phyloP scores from a whole-genome alignment of 2,888 invertebrate species.

The Trichopria drosophilae region DNA sequence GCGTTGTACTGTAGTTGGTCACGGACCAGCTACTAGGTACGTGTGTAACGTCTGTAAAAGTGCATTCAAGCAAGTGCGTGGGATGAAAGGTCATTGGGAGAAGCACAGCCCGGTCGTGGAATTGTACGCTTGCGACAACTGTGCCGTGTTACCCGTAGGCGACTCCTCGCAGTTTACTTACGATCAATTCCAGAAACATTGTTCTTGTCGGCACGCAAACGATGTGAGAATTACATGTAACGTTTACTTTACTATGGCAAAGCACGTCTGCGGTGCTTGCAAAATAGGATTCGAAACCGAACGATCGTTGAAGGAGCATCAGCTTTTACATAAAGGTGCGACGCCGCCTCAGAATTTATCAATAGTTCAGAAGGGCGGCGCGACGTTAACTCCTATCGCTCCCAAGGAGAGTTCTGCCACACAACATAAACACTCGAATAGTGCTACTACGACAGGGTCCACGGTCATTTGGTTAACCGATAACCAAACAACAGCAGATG shows the following conservation, averaged over 20 bases:
- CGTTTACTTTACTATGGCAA: constrained; percentile 18
- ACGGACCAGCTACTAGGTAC: constrained; percentile 27
- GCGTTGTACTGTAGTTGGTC: constrained; percentile 23
- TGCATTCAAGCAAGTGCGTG: constrained; percentile 19
- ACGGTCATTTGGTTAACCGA: constrained; percentile 21
- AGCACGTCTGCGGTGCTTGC: constrained; percentile 37
- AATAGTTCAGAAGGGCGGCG: too few species aligned
- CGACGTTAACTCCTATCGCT: too few species aligned
- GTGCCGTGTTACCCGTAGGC: constrained; percentile 19
- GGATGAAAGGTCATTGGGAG: constrained; percentile 32
- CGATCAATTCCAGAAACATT: constrained; percentile 39
- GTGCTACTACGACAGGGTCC: background rate
- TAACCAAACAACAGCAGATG: constrained; percentile 8
- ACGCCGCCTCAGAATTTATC: too few species aligned
- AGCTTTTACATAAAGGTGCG: constrained; percentile 21
- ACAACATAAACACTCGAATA: background rate
- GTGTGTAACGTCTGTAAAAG: constrained; percentile 41
- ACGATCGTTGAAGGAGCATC: constrained; percentile 34
- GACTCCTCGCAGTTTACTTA: constrained; percentile 24
- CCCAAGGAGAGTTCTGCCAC: background rate
- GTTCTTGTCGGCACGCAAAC: constrained; percentile 17
- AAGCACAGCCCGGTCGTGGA: constrained; percentile 30
- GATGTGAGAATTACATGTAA: constrained; percentile 13
- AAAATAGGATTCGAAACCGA: constrained; percentile 34
- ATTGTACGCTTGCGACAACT: constrained; percentile 29